Evolutionary conservation across 2,797 vertebrate species (phyloP).

Genomic region (Myoxocephalus aenaeus): DNA sequence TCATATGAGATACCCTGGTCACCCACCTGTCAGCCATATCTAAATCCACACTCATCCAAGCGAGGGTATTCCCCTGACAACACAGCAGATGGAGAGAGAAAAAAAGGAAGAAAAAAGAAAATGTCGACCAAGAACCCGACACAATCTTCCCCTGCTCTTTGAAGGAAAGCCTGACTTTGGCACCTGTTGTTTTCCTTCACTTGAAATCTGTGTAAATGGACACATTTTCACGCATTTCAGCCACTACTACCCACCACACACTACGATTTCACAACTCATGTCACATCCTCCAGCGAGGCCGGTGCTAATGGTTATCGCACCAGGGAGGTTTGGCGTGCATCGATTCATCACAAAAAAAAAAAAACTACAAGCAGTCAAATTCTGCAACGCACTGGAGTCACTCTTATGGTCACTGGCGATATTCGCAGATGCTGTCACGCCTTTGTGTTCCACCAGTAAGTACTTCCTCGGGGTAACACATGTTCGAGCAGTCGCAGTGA

Average conservation of each 20-base stretch:
- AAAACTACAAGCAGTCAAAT: slow-evolving; percentile 34
- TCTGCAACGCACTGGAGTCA: slow-evolving; percentile 43
- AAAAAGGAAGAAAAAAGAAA: slow-evolving; percentile 12
- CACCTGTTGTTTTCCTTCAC: slow-evolving; percentile 59
- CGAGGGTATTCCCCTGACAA: slow-evolving; percentile 43
- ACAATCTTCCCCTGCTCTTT: slow-evolving; percentile 48
- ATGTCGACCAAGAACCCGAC: slow-evolving; percentile 32
- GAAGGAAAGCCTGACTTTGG: slow-evolving; percentile 54
- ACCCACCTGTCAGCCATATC: slow-evolving; percentile 61
- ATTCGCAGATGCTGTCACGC: slow-evolving; percentile 50
- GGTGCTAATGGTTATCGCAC: slow-evolving; percentile 73
- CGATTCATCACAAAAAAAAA: slow-evolving; percentile 42
- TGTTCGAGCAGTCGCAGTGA: slow-evolving; percentile 52
- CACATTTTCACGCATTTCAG: slow-evolving; percentile 66
- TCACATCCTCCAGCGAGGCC: slow-evolving; percentile 58
- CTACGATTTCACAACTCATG: slow-evolving; percentile 64
- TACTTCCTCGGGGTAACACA: slow-evolving; percentile 65
- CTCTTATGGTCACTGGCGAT: slow-evolving; percentile 62
- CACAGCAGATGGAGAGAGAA: neutral
- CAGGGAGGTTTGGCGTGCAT: slow-evolving; percentile 64
- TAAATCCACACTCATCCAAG: slow-evolving; percentile 60
- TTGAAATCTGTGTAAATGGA: slow-evolving; percentile 60
- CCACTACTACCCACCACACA: slow-evolving; percentile 34
- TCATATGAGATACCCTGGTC: slow-evolving; percentile 52
- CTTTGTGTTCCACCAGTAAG: slow-evolving; percentile 53